Evolutionary conservation across 2,113 vertebrate genomes (phyloP).

Genomic region (Cnemophilus loriae): DNA sequence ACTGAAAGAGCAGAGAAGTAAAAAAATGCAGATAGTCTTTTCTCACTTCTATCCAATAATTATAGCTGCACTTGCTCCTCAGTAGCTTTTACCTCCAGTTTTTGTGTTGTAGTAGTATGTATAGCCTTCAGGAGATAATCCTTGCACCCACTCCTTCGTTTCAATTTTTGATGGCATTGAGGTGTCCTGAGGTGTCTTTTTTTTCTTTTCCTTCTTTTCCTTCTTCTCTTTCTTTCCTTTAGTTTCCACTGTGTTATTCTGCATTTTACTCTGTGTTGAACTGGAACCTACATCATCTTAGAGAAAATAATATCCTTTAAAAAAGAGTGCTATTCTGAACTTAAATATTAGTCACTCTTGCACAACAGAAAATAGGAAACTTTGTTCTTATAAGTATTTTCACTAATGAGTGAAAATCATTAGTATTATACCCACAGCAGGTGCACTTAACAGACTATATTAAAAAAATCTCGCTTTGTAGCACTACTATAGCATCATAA

Average conservation of each 20-base stretch:
- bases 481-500: neutral
- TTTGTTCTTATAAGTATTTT: neutral
- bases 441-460: neutral
- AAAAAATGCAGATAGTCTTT: neutral
- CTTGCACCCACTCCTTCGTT: conserved; percentile 71
- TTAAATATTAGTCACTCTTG: neutral
- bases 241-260: conserved; percentile 18
- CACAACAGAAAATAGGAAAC: neutral
- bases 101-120: conserved; percentile 76
- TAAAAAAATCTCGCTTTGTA: neutral
- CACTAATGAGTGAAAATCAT: neutral
- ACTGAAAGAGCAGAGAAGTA: neutral
- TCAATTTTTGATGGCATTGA: neutral
- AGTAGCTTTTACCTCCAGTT: conserved; percentile 73
- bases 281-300: conserved; percentile 52
- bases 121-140: conserved; percentile 73
- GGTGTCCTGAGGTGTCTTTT: conserved; percentile 18
- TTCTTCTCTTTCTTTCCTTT: conserved; percentile 56
- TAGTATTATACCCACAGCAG: neutral
- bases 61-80: neutral
- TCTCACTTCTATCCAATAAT: neutral
- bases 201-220: conserved; percentile 67
- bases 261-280: conserved; percentile 35
- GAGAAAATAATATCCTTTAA: neutral
- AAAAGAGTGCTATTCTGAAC: neutral